Base-by-base conservation (phyloP, 2,888 invertebrate species). In the Phaonia tiefii region DNA sequence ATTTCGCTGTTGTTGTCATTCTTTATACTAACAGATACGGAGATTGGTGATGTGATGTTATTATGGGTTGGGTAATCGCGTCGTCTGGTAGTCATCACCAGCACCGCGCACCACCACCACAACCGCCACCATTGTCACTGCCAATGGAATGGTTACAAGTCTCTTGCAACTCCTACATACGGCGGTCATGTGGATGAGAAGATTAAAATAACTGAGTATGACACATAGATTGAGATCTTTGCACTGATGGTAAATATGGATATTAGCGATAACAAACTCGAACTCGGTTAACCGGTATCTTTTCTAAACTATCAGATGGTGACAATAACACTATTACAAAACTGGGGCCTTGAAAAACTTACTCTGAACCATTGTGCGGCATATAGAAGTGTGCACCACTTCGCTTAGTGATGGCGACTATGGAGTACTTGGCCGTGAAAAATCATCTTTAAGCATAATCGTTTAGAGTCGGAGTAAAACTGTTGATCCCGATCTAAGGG, bases 201-300 rank as follows among this genome's bases (percentile, higher is more conserved):
- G 63, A 63, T 63, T 39, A 39, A 63, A 42, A 63, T 20, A 63
- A 37, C 42, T 63, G 22, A 22, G 13, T 42, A 22, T 42, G 63
- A 22, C 22, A 63, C 31, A 31, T 5, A 31, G 31, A 31, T 5
- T 31, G 31, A 31, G 31, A 31, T 31, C 31, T 31, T 31, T 31
- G 31, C 31, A 31, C 31, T 31, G 31, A 8, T 3, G 3, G 31
- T 5, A 5, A 8, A 5, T 44, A 44, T n/a, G 44, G 44, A 20
- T 51, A 1, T 51, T 17, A 7, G 15, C 49, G 5, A 5, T 20
- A 5, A 20, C n/a, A n/a, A n/a, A n/a, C n/a, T n/a, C n/a, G n/a
- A n/a, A n/a, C n/a, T n/a, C n/a, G n/a, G n/a, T n/a, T n/a, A n/a
- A n/a, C n/a, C n/a, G n/a, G n/a, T n/a, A n/a, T n/a, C n/a, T n/a